A percentile compares a stretch with the other conserved stretches of the same genome.
phyloP scores from a whole-genome alignment of 2,888 invertebrate species.

The Drosophila nr. fundita region DNA sequence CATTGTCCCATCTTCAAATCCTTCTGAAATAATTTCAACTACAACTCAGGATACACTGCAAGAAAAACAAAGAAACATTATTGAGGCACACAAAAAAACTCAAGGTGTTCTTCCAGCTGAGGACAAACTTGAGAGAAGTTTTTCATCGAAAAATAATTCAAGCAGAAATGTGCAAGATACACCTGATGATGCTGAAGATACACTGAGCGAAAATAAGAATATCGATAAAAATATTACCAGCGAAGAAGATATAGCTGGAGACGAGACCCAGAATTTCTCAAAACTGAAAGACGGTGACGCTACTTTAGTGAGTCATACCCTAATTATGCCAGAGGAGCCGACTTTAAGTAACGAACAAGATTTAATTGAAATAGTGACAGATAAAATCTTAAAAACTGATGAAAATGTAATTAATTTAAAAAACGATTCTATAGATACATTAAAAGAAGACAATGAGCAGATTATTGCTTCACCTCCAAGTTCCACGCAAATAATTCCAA shows the following conservation, averaged over 20 bases:
- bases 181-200: background rate
- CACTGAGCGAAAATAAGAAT: background rate
- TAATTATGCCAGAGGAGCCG: no score
- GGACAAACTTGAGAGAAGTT: background rate
- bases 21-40: background rate
- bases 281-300: background rate
- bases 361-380: background rate
- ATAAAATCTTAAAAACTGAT: background rate
- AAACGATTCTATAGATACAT: background rate
- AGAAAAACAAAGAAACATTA: background rate
- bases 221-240: background rate
- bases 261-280: background rate
- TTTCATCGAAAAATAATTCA: background rate
- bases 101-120: background rate
- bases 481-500: background rate
- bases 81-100: background rate
- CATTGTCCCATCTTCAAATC: background rate
- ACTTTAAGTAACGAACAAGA: background rate
- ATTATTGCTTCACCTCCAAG: background rate
- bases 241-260: background rate
- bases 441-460: background rate
- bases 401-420: background rate
- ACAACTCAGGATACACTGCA: background rate
- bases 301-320: background rate
- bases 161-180: background rate